phyloP scores from a whole-genome alignment of 2,888 invertebrate species.

The Timandra comae region DNA sequence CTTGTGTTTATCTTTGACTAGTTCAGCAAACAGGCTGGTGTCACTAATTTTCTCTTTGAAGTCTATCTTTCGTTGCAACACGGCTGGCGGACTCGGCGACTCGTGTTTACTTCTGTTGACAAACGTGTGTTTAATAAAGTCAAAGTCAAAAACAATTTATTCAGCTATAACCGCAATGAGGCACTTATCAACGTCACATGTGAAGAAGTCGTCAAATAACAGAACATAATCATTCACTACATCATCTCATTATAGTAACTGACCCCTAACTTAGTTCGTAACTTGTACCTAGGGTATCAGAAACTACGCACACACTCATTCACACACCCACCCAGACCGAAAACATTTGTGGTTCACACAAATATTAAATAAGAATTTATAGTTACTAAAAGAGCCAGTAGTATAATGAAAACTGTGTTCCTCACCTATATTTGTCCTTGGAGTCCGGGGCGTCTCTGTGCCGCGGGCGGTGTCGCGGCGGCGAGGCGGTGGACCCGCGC shows the following conservation, averaged over 20 bases:
- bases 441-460: conserved; percentile 34
- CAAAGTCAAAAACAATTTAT: too few relatives aligned
- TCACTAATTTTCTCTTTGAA: conserved; percentile 90
- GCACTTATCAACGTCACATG: neutral
- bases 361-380: too few relatives aligned
- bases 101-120: conserved; percentile 49
- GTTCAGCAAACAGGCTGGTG: conserved; percentile 92
- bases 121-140: too few relatives aligned
- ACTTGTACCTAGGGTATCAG: too few relatives aligned
- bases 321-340: too few relatives aligned
- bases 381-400: too few relatives aligned
- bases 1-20: conserved; percentile 90
- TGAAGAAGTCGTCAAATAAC: neutral
- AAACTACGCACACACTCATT: too few relatives aligned
- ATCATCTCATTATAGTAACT: too few relatives aligned
- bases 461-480: conserved; percentile 56
- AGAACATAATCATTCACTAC: too few relatives aligned
- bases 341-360: too few relatives aligned
- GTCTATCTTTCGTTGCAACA: conserved; percentile 75
- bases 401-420: too few relatives aligned
- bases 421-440: conserved; percentile 46
- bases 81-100: conserved; percentile 58
- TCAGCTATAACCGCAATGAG: neutral
- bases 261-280: too few relatives aligned
- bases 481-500: conserved; percentile 61